Evolutionary conservation across 2,797 vertebrate genomes (phyloP).

Genomic region (Pangasius macronema): DNA sequence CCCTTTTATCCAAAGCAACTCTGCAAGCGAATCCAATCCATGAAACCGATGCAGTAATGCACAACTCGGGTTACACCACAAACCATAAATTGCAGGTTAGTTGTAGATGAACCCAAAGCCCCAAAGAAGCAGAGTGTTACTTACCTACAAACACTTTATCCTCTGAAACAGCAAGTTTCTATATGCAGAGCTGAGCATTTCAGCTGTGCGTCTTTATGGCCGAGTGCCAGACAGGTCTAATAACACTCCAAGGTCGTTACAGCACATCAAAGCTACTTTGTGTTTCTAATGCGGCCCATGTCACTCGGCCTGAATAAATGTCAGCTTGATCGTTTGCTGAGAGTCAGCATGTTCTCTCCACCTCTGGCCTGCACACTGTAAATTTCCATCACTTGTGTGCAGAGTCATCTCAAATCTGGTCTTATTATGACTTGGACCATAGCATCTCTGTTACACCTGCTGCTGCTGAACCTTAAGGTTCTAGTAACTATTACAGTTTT

Average conservation of each 20-base stretch:
- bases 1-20: background rate
- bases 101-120: slow-evolving; percentile 10
- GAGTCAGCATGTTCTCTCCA: slow-evolving; percentile 48
- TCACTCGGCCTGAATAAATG: slow-evolving; percentile 48
- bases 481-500: background rate
- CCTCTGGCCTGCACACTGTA: slow-evolving; percentile 47
- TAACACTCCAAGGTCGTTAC: slow-evolving; percentile 48
- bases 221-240: slow-evolving; percentile 43
- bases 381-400: slow-evolving; percentile 39
- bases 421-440: slow-evolving; percentile 24
- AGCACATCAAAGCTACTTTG: slow-evolving; percentile 51
- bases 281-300: slow-evolving; percentile 50
- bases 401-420: slow-evolving; percentile 24
- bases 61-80: slow-evolving; percentile 19
- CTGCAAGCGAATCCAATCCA: slow-evolving; percentile 7
- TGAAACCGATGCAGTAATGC: slow-evolving; percentile 20
- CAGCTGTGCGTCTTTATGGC: slow-evolving; percentile 34
- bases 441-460: slow-evolving; percentile 18
- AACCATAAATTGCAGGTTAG: slow-evolving; percentile 21
- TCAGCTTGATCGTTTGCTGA: slow-evolving; percentile 46
- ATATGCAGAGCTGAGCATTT: slow-evolving; percentile 34
- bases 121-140: slow-evolving; percentile 26
- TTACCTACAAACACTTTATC: slow-evolving; percentile 24
- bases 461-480: background rate
- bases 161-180: slow-evolving; percentile 11